Evolutionary conservation across 2,113 vertebrate species (phyloP).

Genomic region (Paradoxurus hermaphroditus): DNA sequence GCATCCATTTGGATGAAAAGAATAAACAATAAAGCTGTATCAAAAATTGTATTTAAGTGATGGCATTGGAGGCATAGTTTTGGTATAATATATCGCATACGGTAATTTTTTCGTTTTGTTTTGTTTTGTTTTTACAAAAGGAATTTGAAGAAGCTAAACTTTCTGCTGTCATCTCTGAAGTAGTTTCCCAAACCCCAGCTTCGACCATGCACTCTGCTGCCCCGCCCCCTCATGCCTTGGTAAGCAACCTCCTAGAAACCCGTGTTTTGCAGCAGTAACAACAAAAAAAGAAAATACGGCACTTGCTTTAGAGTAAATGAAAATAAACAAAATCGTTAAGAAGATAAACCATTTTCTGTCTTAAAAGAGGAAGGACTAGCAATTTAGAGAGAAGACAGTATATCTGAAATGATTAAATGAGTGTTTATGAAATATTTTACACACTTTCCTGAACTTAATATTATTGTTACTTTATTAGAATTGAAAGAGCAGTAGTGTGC

Average conservation of each 20-base stretch:
- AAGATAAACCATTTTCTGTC: not conserved
- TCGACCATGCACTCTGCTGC: conserved; percentile 35
- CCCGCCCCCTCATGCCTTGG: not conserved
- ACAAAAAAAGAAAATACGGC: not conserved
- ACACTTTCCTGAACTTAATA: not conserved
- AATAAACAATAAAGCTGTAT: not conserved
- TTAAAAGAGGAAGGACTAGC: not conserved
- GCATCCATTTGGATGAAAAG: not conserved
- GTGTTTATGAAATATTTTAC: not conserved
- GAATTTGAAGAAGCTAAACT: conserved; percentile 51
- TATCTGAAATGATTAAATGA: not conserved
- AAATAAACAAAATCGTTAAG: not conserved
- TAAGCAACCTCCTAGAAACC: conserved; percentile 6
- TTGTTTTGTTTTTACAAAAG: conserved; percentile 53
- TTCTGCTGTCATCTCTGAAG: conserved; percentile 55
- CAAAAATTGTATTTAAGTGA: not conserved
- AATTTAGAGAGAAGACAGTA: not conserved
- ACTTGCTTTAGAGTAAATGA: accelerated
- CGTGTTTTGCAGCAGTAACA: accelerated
- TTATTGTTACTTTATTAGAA: not conserved
- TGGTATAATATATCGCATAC: not conserved
- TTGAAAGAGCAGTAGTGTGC: not conserved
- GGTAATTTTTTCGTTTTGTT: not conserved
- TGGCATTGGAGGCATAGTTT: not conserved
- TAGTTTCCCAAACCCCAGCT: conserved; percentile 54